These are phyloP conservation scores for Selenia dentaria DNA, from an alignment of 2,888 invertebrate species.

Conservation along the genomic window DNA sequence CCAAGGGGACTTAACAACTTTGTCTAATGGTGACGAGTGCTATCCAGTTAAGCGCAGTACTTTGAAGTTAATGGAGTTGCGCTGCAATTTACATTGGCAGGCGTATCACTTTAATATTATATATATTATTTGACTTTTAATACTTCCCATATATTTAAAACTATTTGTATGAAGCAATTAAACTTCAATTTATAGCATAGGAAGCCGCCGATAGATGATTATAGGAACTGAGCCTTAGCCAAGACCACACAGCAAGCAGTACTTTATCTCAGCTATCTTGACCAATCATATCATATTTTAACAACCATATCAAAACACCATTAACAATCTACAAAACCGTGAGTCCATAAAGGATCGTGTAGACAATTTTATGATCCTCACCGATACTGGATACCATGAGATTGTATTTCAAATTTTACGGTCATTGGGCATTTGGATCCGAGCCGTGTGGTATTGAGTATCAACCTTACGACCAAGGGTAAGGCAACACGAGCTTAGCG, in stretches of 20 bases:
- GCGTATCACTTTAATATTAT: too few relatives aligned
- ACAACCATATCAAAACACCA: background rate
- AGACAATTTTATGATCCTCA: constrained; percentile 4
- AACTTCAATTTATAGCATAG: too few relatives aligned
- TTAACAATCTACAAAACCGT: background rate
- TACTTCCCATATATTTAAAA: too few relatives aligned
- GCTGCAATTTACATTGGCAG: too few relatives aligned
- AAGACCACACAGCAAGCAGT: background rate
- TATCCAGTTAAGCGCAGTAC: too few relatives aligned
- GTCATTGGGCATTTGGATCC: constrained; percentile 24
- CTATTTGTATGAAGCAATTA: too few relatives aligned
- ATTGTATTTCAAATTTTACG: constrained; percentile 30
- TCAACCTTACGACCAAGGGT: constrained; percentile 15
- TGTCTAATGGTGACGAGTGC: too few relatives aligned
- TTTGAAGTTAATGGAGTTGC: too few relatives aligned
- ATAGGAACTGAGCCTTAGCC: too few relatives aligned
- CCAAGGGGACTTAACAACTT: too few relatives aligned
- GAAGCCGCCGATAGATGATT: too few relatives aligned
- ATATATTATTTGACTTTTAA: too few relatives aligned
- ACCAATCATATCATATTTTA: background rate
- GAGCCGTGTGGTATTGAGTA: constrained; percentile 5
- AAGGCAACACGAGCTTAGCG: constrained; percentile 4
- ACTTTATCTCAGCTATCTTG: background rate
- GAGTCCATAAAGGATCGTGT: constrained; percentile 2
- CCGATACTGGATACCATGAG: constrained; percentile 16